A percentile compares a stretch with the other conserved stretches of the same genome.
These are phyloP conservation scores for Apeira syringaria DNA, from an alignment of 2,888 invertebrate genomes.

Conservation along the genomic window DNA sequence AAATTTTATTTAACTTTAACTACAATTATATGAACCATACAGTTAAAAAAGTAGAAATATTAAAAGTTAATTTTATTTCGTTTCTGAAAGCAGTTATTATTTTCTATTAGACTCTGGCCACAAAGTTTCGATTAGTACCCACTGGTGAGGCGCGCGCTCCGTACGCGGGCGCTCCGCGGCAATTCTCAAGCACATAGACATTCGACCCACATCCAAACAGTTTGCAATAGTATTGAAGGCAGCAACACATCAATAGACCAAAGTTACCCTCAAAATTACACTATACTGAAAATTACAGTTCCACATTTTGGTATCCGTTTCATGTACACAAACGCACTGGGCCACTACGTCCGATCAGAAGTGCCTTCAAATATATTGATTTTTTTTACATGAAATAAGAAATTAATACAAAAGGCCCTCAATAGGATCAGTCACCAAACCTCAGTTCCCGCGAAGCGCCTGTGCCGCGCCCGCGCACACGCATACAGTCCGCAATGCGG, in stretches of 20 bases:
- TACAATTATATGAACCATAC: slow-evolving; percentile 19
- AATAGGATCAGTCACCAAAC: slow-evolving; percentile 92
- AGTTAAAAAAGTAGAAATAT: slow-evolving; percentile 22
- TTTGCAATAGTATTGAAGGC: slow-evolving; percentile 92
- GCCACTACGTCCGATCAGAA: slow-evolving; percentile 97
- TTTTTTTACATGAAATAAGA: slow-evolving; percentile 90
- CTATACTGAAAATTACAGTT: slow-evolving; percentile 42
- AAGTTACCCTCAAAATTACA: slow-evolving; percentile 43
- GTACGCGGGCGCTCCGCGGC: slow-evolving; percentile 67
- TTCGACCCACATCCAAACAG: slow-evolving; percentile 86
- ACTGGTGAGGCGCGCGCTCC: slow-evolving; percentile 48
- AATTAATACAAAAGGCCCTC: slow-evolving; percentile 92
- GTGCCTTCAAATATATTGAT: slow-evolving; percentile 95
- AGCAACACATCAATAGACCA: slow-evolving; percentile 76
- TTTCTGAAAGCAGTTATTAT: slow-evolving; percentile 25
- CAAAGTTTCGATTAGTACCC: slow-evolving; percentile 37
- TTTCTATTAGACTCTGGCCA: slow-evolving; percentile 33
- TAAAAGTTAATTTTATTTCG: slow-evolving; percentile 15
- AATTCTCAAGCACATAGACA: slow-evolving; percentile 90
- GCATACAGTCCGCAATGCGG: slow-evolving; percentile 64
- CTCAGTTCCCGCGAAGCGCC: slow-evolving; percentile 77
- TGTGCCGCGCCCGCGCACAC: slow-evolving; percentile 59
- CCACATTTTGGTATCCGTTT: slow-evolving; percentile 53
- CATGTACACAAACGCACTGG: slow-evolving; percentile 88
- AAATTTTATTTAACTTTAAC: slow-evolving; percentile 21